Evolutionary conservation across 2,888 invertebrate species (phyloP).

Genomic region (Criorhina ranunculi): DNA sequence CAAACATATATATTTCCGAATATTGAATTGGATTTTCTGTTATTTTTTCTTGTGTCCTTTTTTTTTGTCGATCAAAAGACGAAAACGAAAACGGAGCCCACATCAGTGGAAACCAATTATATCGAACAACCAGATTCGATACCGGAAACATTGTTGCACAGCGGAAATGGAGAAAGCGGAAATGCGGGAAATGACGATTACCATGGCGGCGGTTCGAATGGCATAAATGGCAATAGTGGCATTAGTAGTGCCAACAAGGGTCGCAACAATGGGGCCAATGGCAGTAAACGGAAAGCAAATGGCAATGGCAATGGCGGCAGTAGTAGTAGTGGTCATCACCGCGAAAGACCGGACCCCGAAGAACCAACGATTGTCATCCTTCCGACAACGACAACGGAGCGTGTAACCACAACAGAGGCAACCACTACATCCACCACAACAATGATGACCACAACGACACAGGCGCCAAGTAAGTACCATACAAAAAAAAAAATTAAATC

Average conservation of each 20-base stretch:
- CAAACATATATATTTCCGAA: conserved; percentile 33
- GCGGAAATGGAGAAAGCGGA: conserved; percentile 84
- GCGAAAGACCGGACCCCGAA: conserved; percentile 81
- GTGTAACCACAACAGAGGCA: conserved; percentile 84
- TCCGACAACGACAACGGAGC: conserved; percentile 85
- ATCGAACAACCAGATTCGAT: conserved; percentile 84
- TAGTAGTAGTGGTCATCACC: conserved; percentile 69
- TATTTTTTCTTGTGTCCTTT: conserved; percentile 1
- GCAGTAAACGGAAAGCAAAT: conserved; percentile 68
- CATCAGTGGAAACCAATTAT: conserved; percentile 84
- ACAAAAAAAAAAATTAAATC: conserved; percentile 26
- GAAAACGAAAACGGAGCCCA: conserved; percentile 81
- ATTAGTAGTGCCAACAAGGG: conserved; percentile 67
- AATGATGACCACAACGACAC: conserved; percentile 84
- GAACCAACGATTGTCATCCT: conserved; percentile 84
- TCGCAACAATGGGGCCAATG: conserved; percentile 71
- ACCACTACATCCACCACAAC: conserved; percentile 87
- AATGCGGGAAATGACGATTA: conserved; percentile 84
- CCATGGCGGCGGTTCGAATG: conserved; percentile 79
- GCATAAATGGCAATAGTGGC: conserved; percentile 68
- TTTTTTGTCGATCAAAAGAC: conserved; percentile 40
- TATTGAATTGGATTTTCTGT: conserved; percentile 35
- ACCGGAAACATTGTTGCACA: conserved; percentile 81
- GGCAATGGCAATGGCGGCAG: conserved; percentile 78
- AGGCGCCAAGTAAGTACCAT: conserved; percentile 86